Percentiles rank a stretch among this genome's conserved stretches.
phyloP scores from a whole-genome alignment of 2,113 vertebrate genomes.

The Hystrix cristata region DNA sequence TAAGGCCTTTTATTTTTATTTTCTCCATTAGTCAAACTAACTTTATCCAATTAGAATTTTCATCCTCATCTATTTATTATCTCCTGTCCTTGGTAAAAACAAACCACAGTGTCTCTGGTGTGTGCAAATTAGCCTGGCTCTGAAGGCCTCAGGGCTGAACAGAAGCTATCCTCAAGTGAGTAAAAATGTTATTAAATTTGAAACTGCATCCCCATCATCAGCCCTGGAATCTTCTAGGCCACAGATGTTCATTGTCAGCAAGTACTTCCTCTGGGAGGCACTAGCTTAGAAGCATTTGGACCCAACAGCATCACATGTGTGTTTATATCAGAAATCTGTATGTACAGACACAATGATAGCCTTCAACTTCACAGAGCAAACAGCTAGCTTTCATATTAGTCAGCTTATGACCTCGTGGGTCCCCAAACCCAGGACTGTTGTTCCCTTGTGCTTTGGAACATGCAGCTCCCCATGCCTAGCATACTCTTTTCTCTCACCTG shows the following conservation, averaged over 20 bases:
- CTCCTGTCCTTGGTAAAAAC: constrained; percentile 51
- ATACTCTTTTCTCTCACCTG: not conserved
- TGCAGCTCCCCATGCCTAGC: not conserved
- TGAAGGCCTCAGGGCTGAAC: not conserved
- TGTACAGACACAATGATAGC: not conserved
- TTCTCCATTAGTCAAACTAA: constrained; percentile 31
- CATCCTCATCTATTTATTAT: constrained; percentile 64
- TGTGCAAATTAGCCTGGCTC: constrained; percentile 66
- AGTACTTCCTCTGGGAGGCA: constrained; percentile 6
- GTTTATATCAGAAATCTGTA: not conserved
- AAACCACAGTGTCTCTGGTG: constrained; percentile 12
- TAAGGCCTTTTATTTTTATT: constrained; percentile 65
- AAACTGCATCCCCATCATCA: not conserved
- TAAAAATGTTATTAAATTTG: constrained; percentile 67
- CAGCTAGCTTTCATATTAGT: not conserved
- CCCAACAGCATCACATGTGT: not conserved
- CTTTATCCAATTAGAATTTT: constrained; percentile 69
- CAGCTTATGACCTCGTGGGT: not conserved
- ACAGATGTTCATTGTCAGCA: constrained; percentile 54
- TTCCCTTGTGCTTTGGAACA: not conserved
- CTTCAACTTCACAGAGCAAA: not conserved
- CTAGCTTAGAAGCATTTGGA: constrained; percentile 6
- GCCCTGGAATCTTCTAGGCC: constrained; percentile 31
- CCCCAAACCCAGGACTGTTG: no score
- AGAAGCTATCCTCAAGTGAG: constrained; percentile 37